Evolutionary conservation across 2,888 invertebrate genomes (phyloP).

Genomic region (Disparrhopalites patrizii): DNA sequence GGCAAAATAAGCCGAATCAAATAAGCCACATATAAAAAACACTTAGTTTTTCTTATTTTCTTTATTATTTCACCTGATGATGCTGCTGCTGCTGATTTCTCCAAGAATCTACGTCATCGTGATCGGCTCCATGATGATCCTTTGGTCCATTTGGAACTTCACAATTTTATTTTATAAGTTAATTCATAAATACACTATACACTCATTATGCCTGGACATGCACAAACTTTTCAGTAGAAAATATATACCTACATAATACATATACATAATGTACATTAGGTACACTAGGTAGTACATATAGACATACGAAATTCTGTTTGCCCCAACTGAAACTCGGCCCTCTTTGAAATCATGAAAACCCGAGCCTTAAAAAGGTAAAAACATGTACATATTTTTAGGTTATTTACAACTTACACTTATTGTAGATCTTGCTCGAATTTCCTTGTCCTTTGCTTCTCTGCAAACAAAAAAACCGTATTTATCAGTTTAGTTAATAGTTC

Average conservation of each 20-base stretch:
- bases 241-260: too few relatives aligned
- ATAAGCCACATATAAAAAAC: neutral
- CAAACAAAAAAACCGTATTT: constrained; percentile 38
- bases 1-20: neutral
- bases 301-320: too few relatives aligned
- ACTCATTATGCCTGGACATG: too few relatives aligned
- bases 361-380: too few relatives aligned
- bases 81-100: constrained; percentile 59
- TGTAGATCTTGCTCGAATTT: constrained; percentile 64
- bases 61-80: constrained; percentile 56
- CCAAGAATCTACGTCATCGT: constrained; percentile 75
- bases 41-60: neutral
- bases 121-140: constrained; percentile 68
- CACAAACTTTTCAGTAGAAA: too few relatives aligned
- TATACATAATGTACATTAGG: too few relatives aligned
- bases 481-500: neutral
- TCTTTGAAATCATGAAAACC: too few relatives aligned
- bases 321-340: too few relatives aligned
- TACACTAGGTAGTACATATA: too few relatives aligned
- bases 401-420: constrained; percentile 45
- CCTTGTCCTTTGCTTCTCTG: constrained; percentile 84
- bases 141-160: constrained; percentile 72
- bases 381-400: too few relatives aligned
- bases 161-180: constrained; percentile 11
- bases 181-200: too few relatives aligned